These are phyloP conservation scores for Burhinus bistriatus DNA, from an alignment of 2,113 vertebrate species.

Conservation along the genomic window DNA sequence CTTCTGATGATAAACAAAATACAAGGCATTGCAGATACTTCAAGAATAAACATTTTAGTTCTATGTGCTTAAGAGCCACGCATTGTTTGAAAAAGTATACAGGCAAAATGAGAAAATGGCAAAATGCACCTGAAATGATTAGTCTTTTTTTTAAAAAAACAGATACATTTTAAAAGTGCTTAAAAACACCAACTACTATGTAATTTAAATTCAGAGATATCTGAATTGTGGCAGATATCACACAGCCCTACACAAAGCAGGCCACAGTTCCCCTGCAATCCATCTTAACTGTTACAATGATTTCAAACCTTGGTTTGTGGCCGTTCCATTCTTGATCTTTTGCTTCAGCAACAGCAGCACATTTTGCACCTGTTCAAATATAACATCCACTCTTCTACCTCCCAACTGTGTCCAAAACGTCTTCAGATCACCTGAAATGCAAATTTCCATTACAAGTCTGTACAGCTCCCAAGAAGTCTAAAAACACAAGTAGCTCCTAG, in stretches of 20 bases:
- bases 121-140: background rate
- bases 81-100: background rate
- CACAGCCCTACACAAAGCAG: background rate
- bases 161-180: background rate
- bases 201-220: background rate
- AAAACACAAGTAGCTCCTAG: background rate
- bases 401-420: conserved; percentile 69
- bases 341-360: conserved; percentile 71
- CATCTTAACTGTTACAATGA: background rate
- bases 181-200: background rate
- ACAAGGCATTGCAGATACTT: background rate
- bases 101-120: background rate
- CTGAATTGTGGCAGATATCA: background rate
- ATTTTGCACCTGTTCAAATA: conserved; percentile 75
- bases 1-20: background rate
- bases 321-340: conserved; percentile 79
- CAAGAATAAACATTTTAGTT: background rate
- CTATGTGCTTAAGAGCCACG: background rate
- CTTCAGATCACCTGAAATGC: conserved; percentile 70
- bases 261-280: background rate
- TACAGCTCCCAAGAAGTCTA: background rate
- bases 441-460: background rate
- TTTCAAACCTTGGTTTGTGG: conserved; percentile 76
- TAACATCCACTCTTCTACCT: conserved; percentile 67
- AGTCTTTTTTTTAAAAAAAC: background rate